Evolutionary conservation across 2,888 invertebrate species (phyloP), one percentile per base, ranked within the genome.

Genomic region (Amblyjoppa proteus): DNA sequence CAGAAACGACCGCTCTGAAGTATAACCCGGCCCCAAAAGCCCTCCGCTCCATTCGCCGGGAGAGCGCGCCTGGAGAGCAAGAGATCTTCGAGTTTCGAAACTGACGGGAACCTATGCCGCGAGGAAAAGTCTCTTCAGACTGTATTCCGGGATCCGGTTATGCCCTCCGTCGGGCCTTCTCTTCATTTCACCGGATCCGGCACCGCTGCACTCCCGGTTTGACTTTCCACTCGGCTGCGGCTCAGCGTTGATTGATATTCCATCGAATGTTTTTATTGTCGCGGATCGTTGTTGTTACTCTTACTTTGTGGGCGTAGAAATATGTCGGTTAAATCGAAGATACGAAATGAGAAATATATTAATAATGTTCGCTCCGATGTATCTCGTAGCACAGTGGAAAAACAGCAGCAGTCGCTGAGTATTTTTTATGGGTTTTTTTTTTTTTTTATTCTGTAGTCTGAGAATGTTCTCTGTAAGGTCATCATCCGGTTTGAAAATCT

Each of bases 21-120:
- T 82, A 81, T 78, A 71, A 78, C 75, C 68, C 61, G 11, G 16
- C 31, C 31, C 34, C 31, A 16, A 64, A 28, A 28, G 61, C 74
- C 64, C 41, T 70, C 56, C 56, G 74, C 66, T 51, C 77, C 84
- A 70, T 68, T 74, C 69, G 56, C 71, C 77, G n/a, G 13, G 45
- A 45, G 45, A 75, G 61, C 34, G 69, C 68, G 80, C 61, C 76
- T 71, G 38, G 45, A 74, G 64, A 70, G 79, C 51, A 58, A 80
- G 74, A 84, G 70, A 84, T 82, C 86, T 86, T 86, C 81, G 69
- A 84, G 84, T 86, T 86, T 85, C 68, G 80, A 80, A 79, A 85
- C 80, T 83, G 84, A 83, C 85, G 82, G 53, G 20, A 85, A 83
- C 81, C 85, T 82, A 82, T 82, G 75, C 61, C 79, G 64, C 76